Percentiles rank a stretch among this genome's conserved stretches.
Evolutionary conservation across 2,797 vertebrate species (phyloP).

Genomic region (Argentina silus): DNA sequence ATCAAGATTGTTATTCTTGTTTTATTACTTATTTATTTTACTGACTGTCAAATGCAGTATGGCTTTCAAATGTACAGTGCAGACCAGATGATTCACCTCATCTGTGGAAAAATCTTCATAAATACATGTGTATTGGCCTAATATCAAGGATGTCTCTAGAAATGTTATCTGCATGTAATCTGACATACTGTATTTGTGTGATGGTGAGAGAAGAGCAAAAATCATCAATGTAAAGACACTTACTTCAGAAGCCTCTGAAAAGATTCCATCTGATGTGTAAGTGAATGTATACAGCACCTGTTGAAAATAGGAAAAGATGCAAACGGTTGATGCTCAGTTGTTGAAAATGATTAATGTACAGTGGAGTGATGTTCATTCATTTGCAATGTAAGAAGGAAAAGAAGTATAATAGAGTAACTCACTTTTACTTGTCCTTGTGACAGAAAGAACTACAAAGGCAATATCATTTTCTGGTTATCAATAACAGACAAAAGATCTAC

Average conservation of each 20-base stretch:
- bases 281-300: background rate
- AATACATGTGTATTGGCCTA: background rate
- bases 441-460: background rate
- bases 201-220: too few relatives aligned
- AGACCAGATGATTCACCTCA: background rate
- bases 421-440: background rate
- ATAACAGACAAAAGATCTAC: background rate
- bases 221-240: background rate
- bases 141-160: too few relatives aligned
- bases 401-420: background rate
- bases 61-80: constrained; percentile 12
- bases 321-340: background rate
- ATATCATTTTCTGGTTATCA: too few relatives aligned
- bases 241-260: background rate
- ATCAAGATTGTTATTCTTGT: constrained; percentile 39
- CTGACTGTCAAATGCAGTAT: constrained; percentile 14
- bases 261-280: background rate
- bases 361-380: background rate
- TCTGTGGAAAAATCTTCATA: background rate
- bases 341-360: background rate
- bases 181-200: too few relatives aligned
- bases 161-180: too few relatives aligned
- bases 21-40: constrained; percentile 43
- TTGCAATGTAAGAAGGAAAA: background rate
- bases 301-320: background rate